Conservation (phyloP, 2,888 invertebrate genomes). For the Apotomis turbidana region DNA sequence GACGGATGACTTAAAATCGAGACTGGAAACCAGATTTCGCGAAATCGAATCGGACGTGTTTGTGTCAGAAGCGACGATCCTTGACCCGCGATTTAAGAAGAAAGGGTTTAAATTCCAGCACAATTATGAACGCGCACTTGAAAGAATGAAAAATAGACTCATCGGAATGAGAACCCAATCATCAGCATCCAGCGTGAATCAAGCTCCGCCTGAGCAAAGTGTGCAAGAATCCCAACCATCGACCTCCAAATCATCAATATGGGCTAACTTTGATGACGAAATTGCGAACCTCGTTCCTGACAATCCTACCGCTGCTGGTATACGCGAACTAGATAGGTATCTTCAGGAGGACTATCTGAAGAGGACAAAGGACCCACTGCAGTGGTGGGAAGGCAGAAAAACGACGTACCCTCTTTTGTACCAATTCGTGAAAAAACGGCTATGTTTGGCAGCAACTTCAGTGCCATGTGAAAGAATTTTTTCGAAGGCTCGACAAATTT, state of each 20-base stretch:
- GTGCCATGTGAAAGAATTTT: conserved; percentile 21
- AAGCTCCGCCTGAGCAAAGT: too few relatives aligned
- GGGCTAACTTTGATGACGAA: too few relatives aligned
- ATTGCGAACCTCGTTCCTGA: neutral
- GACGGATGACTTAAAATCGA: too few relatives aligned
- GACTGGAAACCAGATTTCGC: neutral
- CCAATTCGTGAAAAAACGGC: conserved; percentile 1
- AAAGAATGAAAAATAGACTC: too few relatives aligned
- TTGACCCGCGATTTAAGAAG: conserved; percentile 8
- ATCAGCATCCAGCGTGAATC: too few relatives aligned
- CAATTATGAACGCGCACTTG: too few relatives aligned
- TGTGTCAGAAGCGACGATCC: neutral
- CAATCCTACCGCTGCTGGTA: conserved; percentile 6
- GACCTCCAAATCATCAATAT: too few relatives aligned
- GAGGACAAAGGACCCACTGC: neutral
- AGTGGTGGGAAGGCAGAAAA: neutral
- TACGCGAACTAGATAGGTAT: conserved; percentile 1
- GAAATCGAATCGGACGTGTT: neutral
- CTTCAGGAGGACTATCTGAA: conserved; percentile 7
- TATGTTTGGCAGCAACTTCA: conserved; percentile 15
- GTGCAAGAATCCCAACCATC: too few relatives aligned
- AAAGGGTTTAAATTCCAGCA: neutral
- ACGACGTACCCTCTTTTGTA: neutral
- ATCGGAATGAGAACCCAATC: too few relatives aligned
- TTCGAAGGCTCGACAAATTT: conserved; percentile 15